Evolutionary conservation across 2,797 vertebrate species (phyloP).

Genomic region (Molothrus ater): DNA sequence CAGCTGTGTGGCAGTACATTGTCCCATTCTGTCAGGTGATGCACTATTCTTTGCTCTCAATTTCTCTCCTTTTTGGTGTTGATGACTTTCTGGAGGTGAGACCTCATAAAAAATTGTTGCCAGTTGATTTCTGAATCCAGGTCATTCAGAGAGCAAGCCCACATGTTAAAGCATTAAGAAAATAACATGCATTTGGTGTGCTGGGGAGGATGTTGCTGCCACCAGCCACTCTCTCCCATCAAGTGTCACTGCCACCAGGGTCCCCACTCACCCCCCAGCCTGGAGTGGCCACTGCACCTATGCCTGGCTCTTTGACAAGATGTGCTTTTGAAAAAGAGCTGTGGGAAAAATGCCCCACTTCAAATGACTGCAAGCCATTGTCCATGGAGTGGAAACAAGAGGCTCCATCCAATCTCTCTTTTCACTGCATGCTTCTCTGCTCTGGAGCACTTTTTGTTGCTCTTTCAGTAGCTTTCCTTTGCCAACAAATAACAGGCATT

Average conservation of each 20-base stretch:
- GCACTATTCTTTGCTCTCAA: background rate
- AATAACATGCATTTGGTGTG: background rate
- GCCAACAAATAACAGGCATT: background rate
- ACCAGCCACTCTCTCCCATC: rapidly evolving
- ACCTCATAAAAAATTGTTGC: background rate
- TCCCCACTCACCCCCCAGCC: rapidly evolving
- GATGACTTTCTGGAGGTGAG: background rate
- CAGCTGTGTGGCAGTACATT: background rate
- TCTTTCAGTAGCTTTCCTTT: background rate
- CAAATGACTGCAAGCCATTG: background rate
- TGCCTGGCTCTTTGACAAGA: rapidly evolving
- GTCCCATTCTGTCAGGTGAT: background rate
- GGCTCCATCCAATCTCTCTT: background rate
- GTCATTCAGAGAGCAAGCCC: background rate
- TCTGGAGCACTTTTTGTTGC: background rate
- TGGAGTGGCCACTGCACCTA: rapidly evolving
- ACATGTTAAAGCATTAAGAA: background rate
- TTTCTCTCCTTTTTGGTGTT: background rate
- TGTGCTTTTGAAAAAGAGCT: background rate
- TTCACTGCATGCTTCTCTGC: rapidly evolving
- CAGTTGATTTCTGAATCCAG: background rate
- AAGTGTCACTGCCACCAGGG: background rate
- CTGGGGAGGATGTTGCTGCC: background rate
- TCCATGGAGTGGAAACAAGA: background rate
- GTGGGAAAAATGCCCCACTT: background rate